Evolutionary conservation across 2,113 vertebrate species (phyloP).

Genomic region (Piliocolobus tephrosceles): DNA sequence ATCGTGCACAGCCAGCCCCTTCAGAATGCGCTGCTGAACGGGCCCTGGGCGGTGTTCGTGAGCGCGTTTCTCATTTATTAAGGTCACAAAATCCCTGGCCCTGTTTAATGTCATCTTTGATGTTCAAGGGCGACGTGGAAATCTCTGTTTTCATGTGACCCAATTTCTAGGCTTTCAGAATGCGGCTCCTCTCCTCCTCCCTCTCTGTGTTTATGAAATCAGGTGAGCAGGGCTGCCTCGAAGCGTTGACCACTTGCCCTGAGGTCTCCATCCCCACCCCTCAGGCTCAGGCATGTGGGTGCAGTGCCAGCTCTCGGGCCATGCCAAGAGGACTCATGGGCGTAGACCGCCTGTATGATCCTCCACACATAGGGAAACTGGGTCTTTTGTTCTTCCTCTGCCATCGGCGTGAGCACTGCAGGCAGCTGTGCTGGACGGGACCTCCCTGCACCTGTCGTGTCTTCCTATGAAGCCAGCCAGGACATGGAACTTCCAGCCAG

Average conservation of each 20-base stretch:
- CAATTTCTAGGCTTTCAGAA: conserved; percentile 50
- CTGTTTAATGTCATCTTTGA: conserved; percentile 34
- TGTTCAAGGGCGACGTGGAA: neutral
- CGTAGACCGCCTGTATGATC: accelerated
- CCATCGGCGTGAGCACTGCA: accelerated
- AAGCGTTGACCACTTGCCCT: neutral
- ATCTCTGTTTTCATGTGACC: conserved; percentile 44
- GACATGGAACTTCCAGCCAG: neutral
- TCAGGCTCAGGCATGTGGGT: neutral
- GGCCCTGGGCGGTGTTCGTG: accelerated
- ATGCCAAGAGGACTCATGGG: neutral
- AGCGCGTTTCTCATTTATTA: neutral
- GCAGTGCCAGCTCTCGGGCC: neutral
- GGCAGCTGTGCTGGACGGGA: accelerated
- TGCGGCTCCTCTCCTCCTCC: accelerated
- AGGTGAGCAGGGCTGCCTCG: neutral
- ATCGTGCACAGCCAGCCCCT: accelerated
- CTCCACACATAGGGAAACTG: accelerated
- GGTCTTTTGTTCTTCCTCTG: neutral
- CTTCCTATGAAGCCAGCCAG: neutral
- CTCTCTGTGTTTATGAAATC: neutral
- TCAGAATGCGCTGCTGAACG: accelerated
- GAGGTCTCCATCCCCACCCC: accelerated
- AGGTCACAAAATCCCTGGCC: neutral
- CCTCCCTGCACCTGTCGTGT: neutral